Evolutionary conservation across 2,113 vertebrate genomes (phyloP).

Genomic region (Rhinoderma darwinii): DNA sequence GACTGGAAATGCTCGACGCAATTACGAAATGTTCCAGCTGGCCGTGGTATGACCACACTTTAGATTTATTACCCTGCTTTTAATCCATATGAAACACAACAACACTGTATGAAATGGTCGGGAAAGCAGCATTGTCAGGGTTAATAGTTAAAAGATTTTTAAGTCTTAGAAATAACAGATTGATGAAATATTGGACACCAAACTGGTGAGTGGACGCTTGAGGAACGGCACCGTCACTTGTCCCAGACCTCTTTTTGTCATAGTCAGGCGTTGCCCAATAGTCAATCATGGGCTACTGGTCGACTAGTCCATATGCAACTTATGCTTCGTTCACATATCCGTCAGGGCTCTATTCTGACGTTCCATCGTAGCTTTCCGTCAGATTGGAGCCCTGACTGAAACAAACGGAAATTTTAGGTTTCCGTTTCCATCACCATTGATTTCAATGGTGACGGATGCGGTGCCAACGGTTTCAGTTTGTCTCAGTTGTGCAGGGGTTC

Average conservation of each 20-base stretch:
- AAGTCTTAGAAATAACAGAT: neutral
- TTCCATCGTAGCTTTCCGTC: too few relatives aligned
- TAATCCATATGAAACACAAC: neutral
- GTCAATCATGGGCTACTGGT: neutral
- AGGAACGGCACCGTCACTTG: too few relatives aligned
- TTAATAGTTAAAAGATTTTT: neutral
- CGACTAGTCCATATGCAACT: too few relatives aligned
- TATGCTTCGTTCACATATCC: too few relatives aligned
- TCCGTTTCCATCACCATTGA: too few relatives aligned
- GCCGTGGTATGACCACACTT: neutral
- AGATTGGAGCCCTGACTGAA: too few relatives aligned
- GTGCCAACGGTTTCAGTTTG: too few relatives aligned
- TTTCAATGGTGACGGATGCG: too few relatives aligned
- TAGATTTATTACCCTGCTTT: neutral
- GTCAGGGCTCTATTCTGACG: too few relatives aligned
- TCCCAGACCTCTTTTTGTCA: neutral
- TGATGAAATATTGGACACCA: neutral
- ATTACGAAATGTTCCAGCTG: conserved; percentile 37
- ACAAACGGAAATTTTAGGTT: too few relatives aligned
- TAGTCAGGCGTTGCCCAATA: neutral
- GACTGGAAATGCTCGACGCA: conserved; percentile 11
- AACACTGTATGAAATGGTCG: neutral
- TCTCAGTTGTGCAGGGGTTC: too few relatives aligned
- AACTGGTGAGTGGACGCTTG: neutral
- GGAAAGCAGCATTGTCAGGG: neutral